phyloP scores from a whole-genome alignment of 2,888 invertebrate genomes.

The Julus scanicus region DNA sequence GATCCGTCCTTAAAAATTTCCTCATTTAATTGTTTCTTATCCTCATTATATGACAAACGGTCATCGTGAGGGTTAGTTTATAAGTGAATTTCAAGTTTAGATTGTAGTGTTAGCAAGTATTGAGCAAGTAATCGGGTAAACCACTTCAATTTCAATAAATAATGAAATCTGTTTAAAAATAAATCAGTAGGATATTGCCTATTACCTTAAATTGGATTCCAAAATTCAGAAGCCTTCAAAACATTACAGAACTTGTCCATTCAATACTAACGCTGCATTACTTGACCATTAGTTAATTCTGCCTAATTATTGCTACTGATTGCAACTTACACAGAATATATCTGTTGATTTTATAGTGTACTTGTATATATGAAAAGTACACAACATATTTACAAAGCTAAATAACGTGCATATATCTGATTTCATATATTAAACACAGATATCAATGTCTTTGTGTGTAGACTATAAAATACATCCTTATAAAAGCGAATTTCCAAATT shows the following conservation, averaged over 20 bases:
- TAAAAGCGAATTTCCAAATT: neutral
- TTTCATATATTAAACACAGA: neutral
- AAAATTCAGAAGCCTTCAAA: no score
- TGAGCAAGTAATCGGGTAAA: neutral
- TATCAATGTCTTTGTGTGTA: neutral
- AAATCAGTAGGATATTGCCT: no score
- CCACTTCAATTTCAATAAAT: no score
- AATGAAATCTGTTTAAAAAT: no score
- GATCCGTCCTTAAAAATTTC: slow-evolving; percentile 44
- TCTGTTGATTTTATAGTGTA: slow-evolving; percentile 25
- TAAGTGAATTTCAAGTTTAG: neutral
- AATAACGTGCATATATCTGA: slow-evolving; percentile 2
- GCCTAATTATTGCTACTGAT: neutral
- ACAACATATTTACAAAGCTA: neutral
- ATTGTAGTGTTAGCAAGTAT: neutral
- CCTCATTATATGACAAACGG: neutral
- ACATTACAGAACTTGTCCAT: no score
- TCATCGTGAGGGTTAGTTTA: neutral
- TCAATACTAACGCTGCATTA: neutral
- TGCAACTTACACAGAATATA: neutral
- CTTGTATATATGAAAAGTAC: neutral
- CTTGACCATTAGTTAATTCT: neutral
- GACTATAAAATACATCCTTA: neutral
- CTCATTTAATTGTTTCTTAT: neutral
- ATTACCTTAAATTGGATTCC: no score